Base-by-base conservation (phyloP, 2,888 invertebrate species). In the Lissocephala sabroskyi region DNA sequence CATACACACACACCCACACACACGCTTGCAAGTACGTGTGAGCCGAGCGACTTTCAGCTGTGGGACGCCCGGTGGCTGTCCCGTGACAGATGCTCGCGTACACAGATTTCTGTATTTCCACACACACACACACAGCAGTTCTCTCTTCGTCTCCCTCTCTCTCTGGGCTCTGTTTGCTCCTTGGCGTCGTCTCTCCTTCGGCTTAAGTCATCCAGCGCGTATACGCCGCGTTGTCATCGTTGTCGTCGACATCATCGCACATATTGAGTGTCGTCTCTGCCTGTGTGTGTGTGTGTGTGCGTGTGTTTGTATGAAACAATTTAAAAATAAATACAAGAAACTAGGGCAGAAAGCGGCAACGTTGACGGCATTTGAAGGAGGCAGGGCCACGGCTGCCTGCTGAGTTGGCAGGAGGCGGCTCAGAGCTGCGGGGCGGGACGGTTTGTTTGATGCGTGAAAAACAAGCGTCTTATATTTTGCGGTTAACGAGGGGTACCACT, bases 311-410 rank as follows among this genome's bases (percentile, higher is more conserved):
- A 48, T 43, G 55, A 59, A 71, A 75, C 79, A 78, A 71, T 68
- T 68, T 68, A 78, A 68, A 68, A 68, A 68, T 68, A 68, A 68
- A 68, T 68, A 78, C 67, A 71, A 68, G 76, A 68, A 68, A 68
- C 68, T 78, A 68, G 68, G 67, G 53, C 79, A 78, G 45, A 55
- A 56, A 68, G 54, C 62, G 71, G 52, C 49, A 56, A 55, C 51
- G 46, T 50, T 17, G 41, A 30, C 29, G 32, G 33, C 23, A 29
- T n/a, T n/a, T n/a, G n/a, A n/a, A n/a, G n/a, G n/a, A n/a, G n/a
- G n/a, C n/a, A n/a, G n/a, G n/a, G n/a, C n/a, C n/a, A n/a, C n/a
- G n/a, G n/a, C n/a, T n/a, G n/a, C n/a, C n/a, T n/a, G n/a, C n/a
- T n/a, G n/a, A n/a, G n/a, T n/a, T n/a, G n/a, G n/a, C n/a, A n/a